These are phyloP conservation scores for Drosophila melanogaster DNA, from an alignment of 1,140 invertebrate species.

Conservation along the genomic window Release_6_plus_ISO1_MT NT_037436.4:6514001-6514500, in stretches of 20 bases:
- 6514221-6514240: neutral
- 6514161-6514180: slow-evolving; percentile 71
- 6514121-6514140: slow-evolving; percentile 17
- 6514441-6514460: slow-evolving; percentile 3
- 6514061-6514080: slow-evolving; percentile 50
- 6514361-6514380: too few species aligned
- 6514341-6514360: too few species aligned
- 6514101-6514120: neutral
- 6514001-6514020: slow-evolving; percentile 49
- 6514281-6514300: too few species aligned
- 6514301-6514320: too few species aligned
- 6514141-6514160: slow-evolving; percentile 55
- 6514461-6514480: slow-evolving; percentile 55
- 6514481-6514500: slow-evolving; percentile 83
- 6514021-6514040: slow-evolving; percentile 79
- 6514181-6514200: slow-evolving; percentile 19
- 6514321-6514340: neutral
- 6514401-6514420: too few species aligned
- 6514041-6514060: slow-evolving; percentile 80
- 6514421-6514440: slow-evolving; percentile 3
- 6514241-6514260: neutral
- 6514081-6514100: neutral
- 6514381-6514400: too few species aligned
- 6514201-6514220: slow-evolving; percentile 29
- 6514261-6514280: neutral